Evolutionary conservation across 2,113 vertebrate genomes (phyloP).

Genomic region (Neodontobutis hainanensis): DNA sequence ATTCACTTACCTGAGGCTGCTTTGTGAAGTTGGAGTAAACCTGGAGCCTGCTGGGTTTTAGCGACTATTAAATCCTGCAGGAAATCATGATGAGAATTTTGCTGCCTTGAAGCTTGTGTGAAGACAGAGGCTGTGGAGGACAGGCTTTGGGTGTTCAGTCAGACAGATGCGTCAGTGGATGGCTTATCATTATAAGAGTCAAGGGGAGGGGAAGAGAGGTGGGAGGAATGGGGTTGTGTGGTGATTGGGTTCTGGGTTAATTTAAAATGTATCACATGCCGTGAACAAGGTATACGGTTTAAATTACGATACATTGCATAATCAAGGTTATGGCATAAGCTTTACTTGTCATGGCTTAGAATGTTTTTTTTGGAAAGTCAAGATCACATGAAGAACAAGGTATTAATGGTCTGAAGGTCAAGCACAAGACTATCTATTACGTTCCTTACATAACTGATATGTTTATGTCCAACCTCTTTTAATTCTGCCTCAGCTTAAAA

Average conservation of each 20-base stretch:
- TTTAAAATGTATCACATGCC: constrained; percentile 16
- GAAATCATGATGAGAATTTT: constrained; percentile 30
- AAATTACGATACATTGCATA: constrained; percentile 60
- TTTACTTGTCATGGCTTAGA: constrained; percentile 36
- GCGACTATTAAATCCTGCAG: constrained; percentile 50
- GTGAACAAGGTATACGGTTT: constrained; percentile 54
- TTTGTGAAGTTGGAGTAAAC: constrained; percentile 32
- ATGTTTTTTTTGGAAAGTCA: constrained; percentile 41
- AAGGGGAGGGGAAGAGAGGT: constrained; percentile 13
- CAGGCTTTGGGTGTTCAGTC: constrained; percentile 49
- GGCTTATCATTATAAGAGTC: constrained; percentile 59
- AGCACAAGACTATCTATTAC: constrained; percentile 14
- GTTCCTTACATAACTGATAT: constrained; percentile 13
- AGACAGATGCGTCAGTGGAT: constrained; percentile 49
- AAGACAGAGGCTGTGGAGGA: constrained; percentile 39
- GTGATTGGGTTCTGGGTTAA: too few relatives aligned
- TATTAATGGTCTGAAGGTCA: constrained; percentile 43
- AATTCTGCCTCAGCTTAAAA: constrained; percentile 13
- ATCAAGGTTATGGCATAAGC: constrained; percentile 61
- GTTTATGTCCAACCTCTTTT: constrained; percentile 9
- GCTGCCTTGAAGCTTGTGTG: constrained; percentile 37
- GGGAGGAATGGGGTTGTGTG: constrained; percentile 18
- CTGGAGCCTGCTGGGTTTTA: constrained; percentile 38
- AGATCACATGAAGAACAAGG: constrained; percentile 51
- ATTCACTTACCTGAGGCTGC: constrained; percentile 31